A percentile compares a stretch with the other conserved stretches of the same genome.
Evolutionary conservation across 2,113 vertebrate species (phyloP).

Genomic region (Corynorhinus townsendii): DNA sequence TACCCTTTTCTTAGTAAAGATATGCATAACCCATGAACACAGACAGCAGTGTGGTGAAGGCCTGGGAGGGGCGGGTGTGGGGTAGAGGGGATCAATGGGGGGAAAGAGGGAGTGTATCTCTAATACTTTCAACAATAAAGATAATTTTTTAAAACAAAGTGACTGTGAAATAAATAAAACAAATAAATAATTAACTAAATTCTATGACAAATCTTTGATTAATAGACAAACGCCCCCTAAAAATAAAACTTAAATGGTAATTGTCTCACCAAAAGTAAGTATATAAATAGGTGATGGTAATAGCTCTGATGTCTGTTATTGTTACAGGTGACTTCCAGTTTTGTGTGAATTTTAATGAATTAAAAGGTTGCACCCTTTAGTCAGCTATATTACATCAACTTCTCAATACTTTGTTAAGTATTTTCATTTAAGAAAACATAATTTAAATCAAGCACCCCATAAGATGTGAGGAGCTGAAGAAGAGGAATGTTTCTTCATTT

Average conservation of each 20-base stretch:
- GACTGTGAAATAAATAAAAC: no score
- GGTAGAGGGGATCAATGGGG: no score
- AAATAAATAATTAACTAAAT: background rate
- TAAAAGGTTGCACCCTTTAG: background rate
- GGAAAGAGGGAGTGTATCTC: no score
- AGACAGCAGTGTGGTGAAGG: no score
- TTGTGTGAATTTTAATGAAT: background rate
- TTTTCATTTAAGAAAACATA: background rate
- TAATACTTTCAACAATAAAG: no score
- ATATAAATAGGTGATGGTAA: background rate
- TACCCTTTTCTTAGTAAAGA: no score
- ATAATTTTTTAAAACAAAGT: no score
- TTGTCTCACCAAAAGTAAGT: background rate
- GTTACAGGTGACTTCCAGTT: background rate
- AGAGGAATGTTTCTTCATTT: background rate
- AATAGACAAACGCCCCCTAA: background rate
- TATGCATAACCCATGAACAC: no score
- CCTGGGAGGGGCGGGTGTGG: no score
- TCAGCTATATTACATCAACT: background rate
- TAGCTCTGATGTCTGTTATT: background rate
- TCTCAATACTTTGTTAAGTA: background rate
- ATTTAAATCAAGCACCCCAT: background rate
- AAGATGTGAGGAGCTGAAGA: background rate
- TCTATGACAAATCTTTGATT: background rate
- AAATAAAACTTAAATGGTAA: background rate